Base-by-base conservation (phyloP, 2,888 invertebrate genomes). In the Caenorhabditis doughertyi region DNA sequence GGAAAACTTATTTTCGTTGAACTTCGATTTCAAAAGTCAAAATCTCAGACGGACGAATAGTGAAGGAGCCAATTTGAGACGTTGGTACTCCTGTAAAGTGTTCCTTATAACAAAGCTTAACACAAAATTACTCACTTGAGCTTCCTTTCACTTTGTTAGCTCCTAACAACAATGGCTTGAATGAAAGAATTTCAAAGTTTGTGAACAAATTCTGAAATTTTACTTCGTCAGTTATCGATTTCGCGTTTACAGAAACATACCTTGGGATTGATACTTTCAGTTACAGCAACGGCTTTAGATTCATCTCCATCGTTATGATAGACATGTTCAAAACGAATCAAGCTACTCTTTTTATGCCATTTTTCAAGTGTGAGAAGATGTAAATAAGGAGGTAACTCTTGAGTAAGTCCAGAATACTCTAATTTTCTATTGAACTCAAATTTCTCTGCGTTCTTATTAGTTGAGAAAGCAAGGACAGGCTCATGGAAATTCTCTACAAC, bases 281-380 rank as follows among this genome's bases (percentile, higher is more conserved):
- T 87, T 51, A 89, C 72, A 0, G 92, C 92, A 16, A 51, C 35
- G 3, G 29, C 23, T n/a, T 35, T n/a, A 1, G 76, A 60, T 29
- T 68, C 70, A 70, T 91, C 90, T 76, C 92, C 92, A 16, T 88
- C 89, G 60, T 86, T 87, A 62, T 90, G 85, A 77, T 83, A 93
- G 81, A 92, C 87, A 84, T 93, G 93, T 83, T 93, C 93, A 29
- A 93, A 88, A 77, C 93, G 85, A 13, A 93, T 80, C 23, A 93
- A 89, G 47, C 91, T 86, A 9, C 85, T 89, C 39, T 84, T 87
- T 2, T 84, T 87, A 25, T 81, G 76, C 90, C 91, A 92, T 76
- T 91, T 91, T 71, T 93, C 92, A 82, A 93, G 79, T 7, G 92
- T 92, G 68, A 93, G 83, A 51, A 93, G 73, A 80, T 93, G 92